These are phyloP conservation scores for Glaucidium brasilianum DNA, from an alignment of 2,113 vertebrate species.

Conservation along the genomic window DNA sequence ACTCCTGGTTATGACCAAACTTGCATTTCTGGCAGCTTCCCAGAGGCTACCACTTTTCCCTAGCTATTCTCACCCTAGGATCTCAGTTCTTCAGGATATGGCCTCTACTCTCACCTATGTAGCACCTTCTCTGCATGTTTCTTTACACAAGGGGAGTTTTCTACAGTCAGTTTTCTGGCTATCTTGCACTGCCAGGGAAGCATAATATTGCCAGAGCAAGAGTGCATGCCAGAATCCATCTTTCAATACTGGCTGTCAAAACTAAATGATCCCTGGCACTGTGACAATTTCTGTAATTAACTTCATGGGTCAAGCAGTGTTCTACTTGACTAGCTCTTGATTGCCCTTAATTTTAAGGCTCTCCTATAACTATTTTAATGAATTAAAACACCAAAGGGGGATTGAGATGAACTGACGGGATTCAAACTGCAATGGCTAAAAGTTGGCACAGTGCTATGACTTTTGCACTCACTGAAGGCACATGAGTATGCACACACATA, in stretches of 20 bases:
- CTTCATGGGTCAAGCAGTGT: background rate
- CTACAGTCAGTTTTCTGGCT: background rate
- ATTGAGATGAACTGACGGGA: background rate
- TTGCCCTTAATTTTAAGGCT: background rate
- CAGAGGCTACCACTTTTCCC: background rate
- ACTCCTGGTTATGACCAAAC: background rate
- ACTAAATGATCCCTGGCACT: background rate
- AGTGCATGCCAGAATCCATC: constrained; percentile 7
- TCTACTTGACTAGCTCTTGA: constrained; percentile 19
- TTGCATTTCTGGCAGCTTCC: background rate
- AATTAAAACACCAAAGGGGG: background rate
- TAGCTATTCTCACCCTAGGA: background rate
- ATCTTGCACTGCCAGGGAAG: background rate
- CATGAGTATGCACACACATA: background rate
- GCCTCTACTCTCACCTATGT: background rate
- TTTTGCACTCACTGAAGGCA: background rate
- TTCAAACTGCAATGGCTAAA: background rate
- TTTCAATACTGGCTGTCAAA: constrained; percentile 12
- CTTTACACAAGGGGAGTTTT: background rate
- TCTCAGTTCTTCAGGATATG: background rate
- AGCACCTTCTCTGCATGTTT: background rate
- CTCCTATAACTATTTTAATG: constrained; percentile 4
- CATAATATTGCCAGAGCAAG: background rate
- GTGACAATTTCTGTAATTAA: background rate
- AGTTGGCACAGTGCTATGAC: background rate